A percentile compares a stretch with the other conserved stretches of the same genome.
Evolutionary conservation across 2,888 invertebrate genomes (phyloP).

Genomic region (Macrosiphum euphorbiae): DNA sequence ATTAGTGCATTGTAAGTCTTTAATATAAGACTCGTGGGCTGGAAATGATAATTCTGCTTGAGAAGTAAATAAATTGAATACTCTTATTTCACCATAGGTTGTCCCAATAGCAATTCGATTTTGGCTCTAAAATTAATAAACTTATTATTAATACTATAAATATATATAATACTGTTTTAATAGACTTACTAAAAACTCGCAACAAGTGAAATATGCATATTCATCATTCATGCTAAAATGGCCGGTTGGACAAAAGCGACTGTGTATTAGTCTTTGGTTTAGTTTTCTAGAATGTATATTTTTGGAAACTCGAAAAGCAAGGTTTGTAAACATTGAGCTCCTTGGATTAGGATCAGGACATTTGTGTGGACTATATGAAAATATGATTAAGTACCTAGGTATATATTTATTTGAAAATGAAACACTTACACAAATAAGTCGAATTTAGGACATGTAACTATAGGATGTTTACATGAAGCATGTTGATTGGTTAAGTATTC

Average conservation of each 20-base stretch:
- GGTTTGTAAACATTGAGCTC: slow-evolving; percentile 79
- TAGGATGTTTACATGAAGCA: slow-evolving; percentile 97
- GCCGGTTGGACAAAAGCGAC: slow-evolving; percentile 83
- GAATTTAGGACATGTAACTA: slow-evolving; percentile 97
- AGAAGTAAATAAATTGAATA: slow-evolving; percentile 76
- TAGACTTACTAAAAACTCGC: slow-evolving; percentile 74
- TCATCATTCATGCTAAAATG: slow-evolving; percentile 80
- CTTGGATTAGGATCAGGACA: slow-evolving; percentile 90
- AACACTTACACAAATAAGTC: slow-evolving; percentile 86
- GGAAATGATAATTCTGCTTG: slow-evolving; percentile 82
- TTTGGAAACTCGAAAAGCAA: slow-evolving; percentile 76
- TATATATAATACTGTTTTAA: no score
- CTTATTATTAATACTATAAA: not conserved
- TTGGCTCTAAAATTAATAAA: slow-evolving; percentile 69
- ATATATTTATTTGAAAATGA: not conserved
- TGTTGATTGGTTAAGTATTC: slow-evolving; percentile 98
- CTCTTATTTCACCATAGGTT: slow-evolving; percentile 85
- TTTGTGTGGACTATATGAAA: slow-evolving; percentile 77
- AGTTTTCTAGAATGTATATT: slow-evolving; percentile 76
- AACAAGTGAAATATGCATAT: slow-evolving; percentile 83
- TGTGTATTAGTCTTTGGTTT: slow-evolving; percentile 87
- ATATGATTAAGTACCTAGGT: slow-evolving; percentile 74
- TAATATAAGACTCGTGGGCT: slow-evolving; percentile 90
- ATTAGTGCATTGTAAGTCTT: slow-evolving; percentile 82
- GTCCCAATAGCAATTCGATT: slow-evolving; percentile 72